Evolutionary conservation across 2,113 vertebrate genomes (phyloP).

Genomic region (Tursiops truncatus): DNA sequence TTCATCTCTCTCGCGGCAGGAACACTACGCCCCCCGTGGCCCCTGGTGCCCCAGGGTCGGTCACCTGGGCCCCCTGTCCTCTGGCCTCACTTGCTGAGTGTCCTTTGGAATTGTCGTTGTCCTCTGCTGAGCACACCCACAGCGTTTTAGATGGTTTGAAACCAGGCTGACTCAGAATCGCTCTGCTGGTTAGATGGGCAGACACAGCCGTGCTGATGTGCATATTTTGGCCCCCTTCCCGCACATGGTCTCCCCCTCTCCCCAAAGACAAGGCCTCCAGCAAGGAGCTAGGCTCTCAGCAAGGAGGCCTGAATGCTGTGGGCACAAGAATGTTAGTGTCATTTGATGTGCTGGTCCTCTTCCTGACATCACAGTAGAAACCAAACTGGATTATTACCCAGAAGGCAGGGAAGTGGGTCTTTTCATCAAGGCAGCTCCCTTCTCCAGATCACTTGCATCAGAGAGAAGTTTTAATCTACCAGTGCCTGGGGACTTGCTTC

Average conservation of each 20-base stretch:
- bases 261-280: not conserved
- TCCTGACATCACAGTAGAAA: not conserved
- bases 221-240: not conserved
- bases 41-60: not conserved
- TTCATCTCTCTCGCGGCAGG: not conserved
- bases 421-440: not conserved
- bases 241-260: fast-evolving
- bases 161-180: not conserved
- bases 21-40: not conserved
- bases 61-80: not conserved
- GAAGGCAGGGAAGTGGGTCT: not conserved
- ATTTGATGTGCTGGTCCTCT: not conserved
- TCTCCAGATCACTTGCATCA: not conserved
- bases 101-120: not conserved
- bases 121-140: not conserved
- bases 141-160: not conserved
- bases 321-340: not conserved
- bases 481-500: not conserved
- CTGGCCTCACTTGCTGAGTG: not conserved
- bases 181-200: not conserved
- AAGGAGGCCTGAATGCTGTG: not conserved
- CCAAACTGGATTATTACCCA: not conserved
- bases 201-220: fast-evolving
- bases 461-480: not conserved
- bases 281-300: not conserved